Conservation (phyloP, 2,888 invertebrate genomes). For the Epinotia demarniana region DNA sequence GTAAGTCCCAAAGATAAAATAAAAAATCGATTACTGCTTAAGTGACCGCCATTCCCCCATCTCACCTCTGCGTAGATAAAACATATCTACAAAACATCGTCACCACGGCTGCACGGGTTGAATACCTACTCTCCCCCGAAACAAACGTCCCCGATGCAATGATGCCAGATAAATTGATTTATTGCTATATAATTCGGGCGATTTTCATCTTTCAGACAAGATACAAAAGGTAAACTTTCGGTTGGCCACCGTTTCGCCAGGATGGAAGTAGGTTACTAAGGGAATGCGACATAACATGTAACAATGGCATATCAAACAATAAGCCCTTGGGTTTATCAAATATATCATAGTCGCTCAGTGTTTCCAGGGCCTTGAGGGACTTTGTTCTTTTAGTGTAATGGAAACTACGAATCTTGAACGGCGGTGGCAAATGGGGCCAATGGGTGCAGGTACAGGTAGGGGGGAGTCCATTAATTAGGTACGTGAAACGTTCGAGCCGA, state of each 20-base stretch:
- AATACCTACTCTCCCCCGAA: background rate
- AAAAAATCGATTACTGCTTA: too few relatives aligned
- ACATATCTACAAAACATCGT: background rate
- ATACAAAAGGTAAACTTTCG: background rate
- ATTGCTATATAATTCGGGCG: background rate
- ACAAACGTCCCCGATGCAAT: constrained; percentile 2
- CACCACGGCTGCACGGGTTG: background rate
- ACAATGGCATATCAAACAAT: constrained; percentile 22
- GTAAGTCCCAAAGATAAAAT: too few relatives aligned
- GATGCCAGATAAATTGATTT: constrained; percentile 12
- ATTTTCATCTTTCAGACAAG: background rate
- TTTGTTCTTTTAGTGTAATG: too few relatives aligned
- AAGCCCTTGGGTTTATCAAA: constrained; percentile 26
- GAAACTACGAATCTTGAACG: background rate
- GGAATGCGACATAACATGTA: constrained; percentile 19
- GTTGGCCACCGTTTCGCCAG: background rate
- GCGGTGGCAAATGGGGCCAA: too few relatives aligned
- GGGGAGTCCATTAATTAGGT: too few relatives aligned
- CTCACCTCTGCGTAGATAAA: too few relatives aligned
- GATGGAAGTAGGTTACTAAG: constrained; percentile 5
- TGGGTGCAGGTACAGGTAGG: too few relatives aligned
- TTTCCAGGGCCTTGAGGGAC: background rate
- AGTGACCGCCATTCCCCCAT: too few relatives aligned
- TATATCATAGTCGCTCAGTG: constrained; percentile 13
- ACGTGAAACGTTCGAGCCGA: too few relatives aligned